Evolutionary conservation across 2,888 invertebrate species (phyloP), one percentile per base, ranked within the genome.

Genomic region (Dolichomitus sp.): DNA sequence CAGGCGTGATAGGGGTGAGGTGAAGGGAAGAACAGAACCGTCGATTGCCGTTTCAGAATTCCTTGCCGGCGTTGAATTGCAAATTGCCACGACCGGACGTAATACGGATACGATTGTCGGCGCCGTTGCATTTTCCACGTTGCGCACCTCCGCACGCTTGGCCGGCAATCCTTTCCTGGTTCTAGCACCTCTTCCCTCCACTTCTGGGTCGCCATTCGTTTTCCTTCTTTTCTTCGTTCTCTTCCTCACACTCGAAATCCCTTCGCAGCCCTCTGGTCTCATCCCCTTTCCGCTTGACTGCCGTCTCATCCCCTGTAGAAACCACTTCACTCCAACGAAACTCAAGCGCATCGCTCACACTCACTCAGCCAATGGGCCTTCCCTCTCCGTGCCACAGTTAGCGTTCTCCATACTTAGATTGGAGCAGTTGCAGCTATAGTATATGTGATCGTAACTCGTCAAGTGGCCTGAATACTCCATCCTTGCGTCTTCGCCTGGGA

Each of bases 71-170:
- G 83, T 85, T 85, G 84, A 85, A 85, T 85, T 85, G 83, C 84
- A 85, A 85, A 85, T 85, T 85, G 82, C 81, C 76, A 75, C 57
- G 83, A 81, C 84, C 84, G 84, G 84, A 83, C 81, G 84, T 85
- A 83, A 85, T 85, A 85, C 81, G 83, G 84, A 85, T 83, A 85
- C 84, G 84, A 83, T 85, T 85, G 84, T 83, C 84, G 79, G 78
- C 65, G 78, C 73, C 81, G 65, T 83, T 83, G 68, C 48, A 72
- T 83, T 61, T 75, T 74, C 59, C 48, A 33, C 65, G 52, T 66
- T 50, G 59, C 33, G 27, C 81, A 11, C 6, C 57, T 57, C 65
- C 40, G 61, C 70, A 76, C 78, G 66, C 66, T 72, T 45, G 63
- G 42, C 19, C 50, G 45, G 27, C 42, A 65, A 59, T 77, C 65